Percentiles rank a stretch among this genome's conserved stretches.
Conservation (phyloP, 2,113 vertebrate species). For the Nematolebias whitei region DNA sequence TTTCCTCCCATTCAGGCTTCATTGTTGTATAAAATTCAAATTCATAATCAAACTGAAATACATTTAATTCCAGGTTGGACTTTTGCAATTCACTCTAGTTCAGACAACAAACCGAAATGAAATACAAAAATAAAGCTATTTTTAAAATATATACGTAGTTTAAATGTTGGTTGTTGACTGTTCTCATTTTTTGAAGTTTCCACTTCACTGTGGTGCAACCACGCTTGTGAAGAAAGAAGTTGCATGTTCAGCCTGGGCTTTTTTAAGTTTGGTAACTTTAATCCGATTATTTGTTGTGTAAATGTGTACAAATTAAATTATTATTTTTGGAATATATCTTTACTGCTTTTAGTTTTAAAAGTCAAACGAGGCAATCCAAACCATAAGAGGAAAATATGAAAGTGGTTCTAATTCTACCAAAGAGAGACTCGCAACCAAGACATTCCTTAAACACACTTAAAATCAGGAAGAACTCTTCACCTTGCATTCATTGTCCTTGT, state of each 20-base stretch:
- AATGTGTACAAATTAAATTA: too few relatives aligned
- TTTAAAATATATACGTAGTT: not conserved
- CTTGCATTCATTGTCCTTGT: too few relatives aligned
- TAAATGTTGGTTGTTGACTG: not conserved
- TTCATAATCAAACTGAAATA: too few relatives aligned
- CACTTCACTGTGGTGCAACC: not conserved
- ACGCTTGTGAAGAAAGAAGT: constrained; percentile 9
- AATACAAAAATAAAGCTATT: not conserved
- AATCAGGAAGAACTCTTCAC: too few relatives aligned
- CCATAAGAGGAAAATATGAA: constrained; percentile 7
- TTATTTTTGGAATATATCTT: too few relatives aligned
- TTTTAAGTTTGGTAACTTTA: not conserved
- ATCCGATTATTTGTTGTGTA: not conserved
- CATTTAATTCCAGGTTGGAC: too few relatives aligned
- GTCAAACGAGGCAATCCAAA: not conserved
- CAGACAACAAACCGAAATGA: not conserved
- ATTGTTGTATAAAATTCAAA: too few relatives aligned
- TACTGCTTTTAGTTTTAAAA: not conserved
- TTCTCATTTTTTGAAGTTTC: constrained; percentile 13
- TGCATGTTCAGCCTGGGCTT: constrained; percentile 5
- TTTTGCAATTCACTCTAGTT: not conserved
- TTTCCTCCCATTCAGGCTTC: too few relatives aligned
- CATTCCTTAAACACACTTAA: too few relatives aligned
- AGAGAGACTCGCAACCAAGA: not conserved
- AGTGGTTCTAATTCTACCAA: not conserved